These are phyloP conservation scores for Ataeniobius toweri DNA, from an alignment of 2,797 vertebrate species.

Conservation along the genomic window DNA sequence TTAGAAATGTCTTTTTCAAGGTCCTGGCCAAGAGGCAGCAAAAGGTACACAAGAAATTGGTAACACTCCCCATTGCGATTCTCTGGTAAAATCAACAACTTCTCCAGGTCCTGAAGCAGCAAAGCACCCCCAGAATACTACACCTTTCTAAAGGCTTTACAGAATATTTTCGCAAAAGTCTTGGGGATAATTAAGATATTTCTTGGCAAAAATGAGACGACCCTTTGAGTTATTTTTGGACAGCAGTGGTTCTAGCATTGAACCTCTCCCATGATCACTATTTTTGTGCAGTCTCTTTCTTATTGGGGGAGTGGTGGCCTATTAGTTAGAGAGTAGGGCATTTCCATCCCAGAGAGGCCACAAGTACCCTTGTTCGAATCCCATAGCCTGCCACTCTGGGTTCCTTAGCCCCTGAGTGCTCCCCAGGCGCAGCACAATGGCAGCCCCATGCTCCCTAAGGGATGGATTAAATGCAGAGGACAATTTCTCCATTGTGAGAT, in stretches of 20 bases:
- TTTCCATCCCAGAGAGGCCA: too few relatives aligned
- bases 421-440: too few relatives aligned
- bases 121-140: background rate
- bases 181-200: background rate
- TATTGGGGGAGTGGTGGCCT: too few relatives aligned
- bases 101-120: background rate
- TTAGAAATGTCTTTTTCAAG: too few relatives aligned
- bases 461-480: too few relatives aligned
- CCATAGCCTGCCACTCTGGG: too few relatives aligned
- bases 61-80: background rate
- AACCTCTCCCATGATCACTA: background rate
- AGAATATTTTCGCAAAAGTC: background rate
- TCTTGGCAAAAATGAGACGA: background rate
- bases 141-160: background rate
- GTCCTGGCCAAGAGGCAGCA: too few relatives aligned
- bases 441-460: too few relatives aligned
- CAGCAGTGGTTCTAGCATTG: background rate
- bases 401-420: too few relatives aligned
- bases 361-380: too few relatives aligned
- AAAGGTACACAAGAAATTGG: background rate
- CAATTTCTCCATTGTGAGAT: too few relatives aligned
- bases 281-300: background rate
- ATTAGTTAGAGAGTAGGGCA: too few relatives aligned
- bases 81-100: background rate
- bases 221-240: background rate